Evolutionary conservation across 1,140 invertebrate species (phyloP), one percentile per base, ranked within the genome.

Genomic region (Eciton burchellii): DNA sequence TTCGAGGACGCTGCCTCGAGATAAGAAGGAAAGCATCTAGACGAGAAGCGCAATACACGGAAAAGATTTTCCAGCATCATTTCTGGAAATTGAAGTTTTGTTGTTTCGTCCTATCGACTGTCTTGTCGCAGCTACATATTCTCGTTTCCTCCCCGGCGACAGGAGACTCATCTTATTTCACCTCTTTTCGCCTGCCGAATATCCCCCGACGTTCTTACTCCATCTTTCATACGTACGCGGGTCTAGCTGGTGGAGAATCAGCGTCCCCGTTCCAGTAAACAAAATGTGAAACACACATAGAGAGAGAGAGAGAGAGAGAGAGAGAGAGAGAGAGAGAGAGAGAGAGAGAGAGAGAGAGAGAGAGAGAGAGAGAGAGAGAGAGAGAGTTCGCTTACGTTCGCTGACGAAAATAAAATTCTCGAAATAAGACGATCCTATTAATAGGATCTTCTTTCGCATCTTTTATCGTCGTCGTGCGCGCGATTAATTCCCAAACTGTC

Each of bases 71-170:
- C 84, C 86, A 52, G 65, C 77, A 90, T 88, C 91, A 88, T 92
- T 90, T 84, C 89, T 88, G 81, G 85, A 90, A 91, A 92, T 93
- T 92, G 91, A 92, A 92, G 88, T 91, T 91, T 91, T 89, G 88
- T 92, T 91, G 89, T 91, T 84, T 73, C 88, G 63, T 56, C 77
- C 86, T 84, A 88, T 89, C 84, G 82, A 86, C 41, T 66, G 54
- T 56, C 47, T 73, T 56, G 41, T 73, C 63, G 65, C 24, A 35
- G 65, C 52, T 11, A 63, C 60, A 70, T 45, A 47, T 71, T 29
- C 19, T 60, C 57, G 49, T 29, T 59, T 74, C 70, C 62, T 52
- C 65, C 70, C 73, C 71, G 54, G 45, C 14, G n/a, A 66, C 63
- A 21, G 66, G 29, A 45, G 49, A 59, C 35, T 63, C 45, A 49